These are phyloP conservation scores for Rhimphoctona megacephalus DNA, from an alignment of 2,888 invertebrate genomes.

Conservation along the genomic window DNA sequence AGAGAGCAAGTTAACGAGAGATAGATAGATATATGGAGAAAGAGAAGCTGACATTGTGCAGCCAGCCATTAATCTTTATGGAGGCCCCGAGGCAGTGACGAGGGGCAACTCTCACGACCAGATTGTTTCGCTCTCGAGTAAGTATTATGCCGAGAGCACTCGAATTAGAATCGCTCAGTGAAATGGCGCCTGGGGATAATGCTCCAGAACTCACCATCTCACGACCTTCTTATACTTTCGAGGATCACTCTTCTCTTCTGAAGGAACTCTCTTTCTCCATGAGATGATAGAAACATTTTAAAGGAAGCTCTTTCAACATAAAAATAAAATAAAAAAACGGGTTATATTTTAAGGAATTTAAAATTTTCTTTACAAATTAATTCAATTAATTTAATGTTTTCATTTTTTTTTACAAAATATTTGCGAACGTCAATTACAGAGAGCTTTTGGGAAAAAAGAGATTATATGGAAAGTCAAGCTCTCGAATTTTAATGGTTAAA, in stretches of 20 bases:
- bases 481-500: not conserved
- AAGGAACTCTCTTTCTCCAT: not conserved
- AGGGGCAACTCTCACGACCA: slow-evolving; percentile 60
- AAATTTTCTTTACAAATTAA: not conserved
- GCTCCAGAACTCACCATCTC: slow-evolving; percentile 50
- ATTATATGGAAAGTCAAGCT: not conserved
- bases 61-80: slow-evolving; percentile 65
- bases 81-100: slow-evolving; percentile 34
- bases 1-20: slow-evolving; percentile 28
- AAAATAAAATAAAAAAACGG: not conserved
- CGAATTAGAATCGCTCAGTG: slow-evolving; percentile 71
- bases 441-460: not conserved
- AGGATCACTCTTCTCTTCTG: not conserved
- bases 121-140: slow-evolving; percentile 69
- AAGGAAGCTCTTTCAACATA: not conserved
- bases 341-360: not conserved
- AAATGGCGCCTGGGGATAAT: slow-evolving; percentile 67
- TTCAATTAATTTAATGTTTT: not conserved
- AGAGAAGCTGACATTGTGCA: slow-evolving; percentile 28
- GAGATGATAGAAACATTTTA: not conserved
- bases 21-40: slow-evolving; percentile 23
- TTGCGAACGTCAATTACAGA: not conserved
- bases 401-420: not conserved
- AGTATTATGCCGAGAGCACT: slow-evolving; percentile 71
- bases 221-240: slow-evolving; percentile 37